Base-by-base conservation (phyloP, 2,888 invertebrate genomes). In the Drosophila helvetica region DNA sequence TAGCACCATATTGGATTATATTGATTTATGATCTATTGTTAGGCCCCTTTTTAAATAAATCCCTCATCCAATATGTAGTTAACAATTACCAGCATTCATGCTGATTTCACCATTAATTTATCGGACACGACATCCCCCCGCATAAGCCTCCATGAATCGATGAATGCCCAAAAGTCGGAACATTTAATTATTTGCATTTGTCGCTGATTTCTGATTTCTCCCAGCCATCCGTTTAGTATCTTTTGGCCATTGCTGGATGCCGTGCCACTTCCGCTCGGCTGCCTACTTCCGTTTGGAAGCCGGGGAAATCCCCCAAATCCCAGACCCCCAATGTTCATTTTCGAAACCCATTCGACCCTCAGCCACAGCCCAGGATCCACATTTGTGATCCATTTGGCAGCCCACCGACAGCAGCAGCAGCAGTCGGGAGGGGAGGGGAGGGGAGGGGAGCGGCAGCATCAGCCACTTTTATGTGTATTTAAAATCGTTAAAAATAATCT, bases 401-500 rank as follows among this genome's bases (percentile, higher is more conserved):
- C 46, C 53, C 53, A 59, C 63, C 43, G 61, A 66, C 48, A 55
- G 50, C 42, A 56, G 42, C 54, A 61, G 54, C 60, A 38, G 50
- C 70, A 47, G 45, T 48, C 51, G 53, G 54, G 43, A 19, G 1
- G 19, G 19, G 19, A 2, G 19, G 22, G 22, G 22, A 22, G 22
- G 22, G 22, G 22, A 19, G 19, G 19, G 22, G 22, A 22, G 50
- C 50, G 57, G 22, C 22, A 47, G 38, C 48, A 47, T 19, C 43
- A 52, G 65, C 68, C 68, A 58, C 73, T 61, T 78, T 74, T 84
- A 80, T 84, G 81, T 80, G 84, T 86, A 86, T 85, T 88, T 84
- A 88, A 88, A 85, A 85, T 86, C 84, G 88, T 88, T 85, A 86
- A 85, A 85, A 85, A 80, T 85, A 85, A 85, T 86, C 85, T 86